These are phyloP conservation scores for Bradypodion pumilum DNA, from an alignment of 2,797 vertebrate species.

Conservation along the genomic window DNA sequence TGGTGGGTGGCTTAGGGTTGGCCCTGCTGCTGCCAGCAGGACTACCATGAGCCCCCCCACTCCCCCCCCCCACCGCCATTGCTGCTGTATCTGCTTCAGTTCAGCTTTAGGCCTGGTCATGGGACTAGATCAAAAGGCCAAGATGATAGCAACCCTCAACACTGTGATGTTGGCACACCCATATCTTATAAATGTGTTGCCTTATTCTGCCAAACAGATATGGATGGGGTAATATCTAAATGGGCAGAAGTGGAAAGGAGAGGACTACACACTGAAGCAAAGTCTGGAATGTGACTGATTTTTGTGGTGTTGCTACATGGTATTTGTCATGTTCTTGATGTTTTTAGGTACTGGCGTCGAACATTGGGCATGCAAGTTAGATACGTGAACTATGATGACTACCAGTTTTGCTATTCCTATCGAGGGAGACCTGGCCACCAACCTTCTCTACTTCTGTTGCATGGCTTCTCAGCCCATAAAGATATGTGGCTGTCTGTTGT, in stretches of 20 bases:
- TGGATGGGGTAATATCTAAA: not conserved
- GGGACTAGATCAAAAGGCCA: no score
- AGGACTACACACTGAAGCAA: not conserved
- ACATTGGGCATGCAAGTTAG: constrained; percentile 84
- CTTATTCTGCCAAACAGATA: not conserved
- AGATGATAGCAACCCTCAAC: not conserved
- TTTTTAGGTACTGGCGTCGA: constrained; percentile 87
- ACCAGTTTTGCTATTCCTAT: constrained; percentile 89
- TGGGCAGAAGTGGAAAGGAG: not conserved
- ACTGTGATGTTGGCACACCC: no score
- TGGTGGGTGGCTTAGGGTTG: no score
- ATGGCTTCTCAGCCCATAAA: constrained; percentile 93
- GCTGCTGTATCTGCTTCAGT: no score
- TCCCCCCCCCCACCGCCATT: no score
- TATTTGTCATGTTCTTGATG: constrained; percentile 12
- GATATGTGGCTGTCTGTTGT: constrained; percentile 93
- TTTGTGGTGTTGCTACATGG: constrained; percentile 42
- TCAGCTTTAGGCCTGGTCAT: no score
- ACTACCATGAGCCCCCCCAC: no score
- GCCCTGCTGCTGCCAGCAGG: no score
- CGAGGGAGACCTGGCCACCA: constrained; percentile 82
- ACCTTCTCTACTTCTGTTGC: constrained; percentile 90
- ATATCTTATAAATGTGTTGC: not conserved
- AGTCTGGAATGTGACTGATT: constrained; percentile 10
- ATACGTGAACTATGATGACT: constrained; percentile 77